A percentile compares a stretch with the other conserved stretches of the same genome.
These are phyloP conservation scores for Capitulum mitella DNA, from an alignment of 2,888 invertebrate genomes.

Conservation along the genomic window DNA sequence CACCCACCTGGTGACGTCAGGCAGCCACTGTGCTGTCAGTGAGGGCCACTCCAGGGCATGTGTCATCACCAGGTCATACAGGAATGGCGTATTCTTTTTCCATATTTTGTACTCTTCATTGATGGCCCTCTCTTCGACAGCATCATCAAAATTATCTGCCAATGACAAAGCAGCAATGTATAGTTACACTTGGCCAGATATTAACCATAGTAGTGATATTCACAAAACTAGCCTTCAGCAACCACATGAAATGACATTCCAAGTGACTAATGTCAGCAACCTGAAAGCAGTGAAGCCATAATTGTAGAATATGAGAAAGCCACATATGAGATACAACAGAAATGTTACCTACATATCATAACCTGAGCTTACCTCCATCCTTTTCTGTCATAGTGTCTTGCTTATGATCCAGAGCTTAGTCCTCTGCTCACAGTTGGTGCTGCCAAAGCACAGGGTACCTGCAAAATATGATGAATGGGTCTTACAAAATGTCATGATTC, in stretches of 20 bases:
- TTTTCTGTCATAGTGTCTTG: neutral
- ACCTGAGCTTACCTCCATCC: neutral
- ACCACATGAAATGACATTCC: neutral
- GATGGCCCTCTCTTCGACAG: slow-evolving; percentile 95
- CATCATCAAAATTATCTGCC: slow-evolving; percentile 66
- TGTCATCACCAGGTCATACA: slow-evolving; percentile 98
- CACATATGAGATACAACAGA: no score
- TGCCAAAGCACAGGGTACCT: no score
- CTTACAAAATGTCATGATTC: no score
- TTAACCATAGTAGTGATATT: neutral
- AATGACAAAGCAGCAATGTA: neutral
- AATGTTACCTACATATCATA: neutral
- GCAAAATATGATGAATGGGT: no score
- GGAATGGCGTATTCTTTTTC: slow-evolving; percentile 99
- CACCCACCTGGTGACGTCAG: slow-evolving; percentile 75
- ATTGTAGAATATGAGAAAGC: no score
- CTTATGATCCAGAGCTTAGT: no score
- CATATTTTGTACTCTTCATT: slow-evolving; percentile 99
- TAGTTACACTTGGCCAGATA: neutral
- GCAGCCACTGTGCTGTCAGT: slow-evolving; percentile 98
- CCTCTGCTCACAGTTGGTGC: no score
- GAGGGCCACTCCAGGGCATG: slow-evolving; percentile 99
- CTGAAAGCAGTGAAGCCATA: no score
- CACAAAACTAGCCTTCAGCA: neutral
- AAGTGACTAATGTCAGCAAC: no score